A percentile compares a stretch with the other conserved stretches of the same genome.
These are phyloP conservation scores for Puma concolor DNA, from an alignment of 2,113 vertebrate species.

Conservation along the genomic window DNA sequence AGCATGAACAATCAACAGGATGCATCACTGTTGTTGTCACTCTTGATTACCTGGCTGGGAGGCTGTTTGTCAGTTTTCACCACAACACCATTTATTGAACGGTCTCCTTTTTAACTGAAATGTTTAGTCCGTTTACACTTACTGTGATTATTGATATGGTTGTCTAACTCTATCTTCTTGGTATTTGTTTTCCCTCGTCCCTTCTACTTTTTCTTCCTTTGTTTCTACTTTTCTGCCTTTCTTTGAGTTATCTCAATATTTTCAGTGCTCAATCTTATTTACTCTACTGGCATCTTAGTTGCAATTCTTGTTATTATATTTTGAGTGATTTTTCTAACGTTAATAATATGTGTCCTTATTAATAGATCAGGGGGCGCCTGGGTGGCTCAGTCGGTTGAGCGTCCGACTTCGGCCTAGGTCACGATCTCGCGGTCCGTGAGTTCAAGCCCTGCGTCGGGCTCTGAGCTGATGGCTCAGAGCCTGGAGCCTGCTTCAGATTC, in stretches of 20 bases:
- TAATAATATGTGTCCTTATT: neutral
- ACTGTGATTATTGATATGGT: neutral
- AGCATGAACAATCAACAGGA: neutral
- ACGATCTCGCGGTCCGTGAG: too few species aligned
- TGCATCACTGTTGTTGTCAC: neutral
- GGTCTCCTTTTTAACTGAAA: neutral
- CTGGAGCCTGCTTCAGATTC: too few species aligned
- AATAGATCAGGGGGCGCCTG: too few species aligned
- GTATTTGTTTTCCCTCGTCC: neutral
- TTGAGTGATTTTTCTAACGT: neutral
- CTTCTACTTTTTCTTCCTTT: neutral
- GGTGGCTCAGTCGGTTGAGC: too few species aligned
- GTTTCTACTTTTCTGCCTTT: neutral
- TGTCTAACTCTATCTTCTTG: neutral
- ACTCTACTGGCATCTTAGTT: neutral
- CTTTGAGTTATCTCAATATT: neutral
- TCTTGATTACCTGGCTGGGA: neutral
- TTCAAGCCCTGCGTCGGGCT: too few species aligned
- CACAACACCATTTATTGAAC: neutral
- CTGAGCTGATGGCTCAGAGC: too few species aligned
- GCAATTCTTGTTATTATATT: neutral
- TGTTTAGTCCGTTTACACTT: neutral
- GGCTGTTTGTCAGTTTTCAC: neutral
- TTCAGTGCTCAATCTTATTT: neutral
- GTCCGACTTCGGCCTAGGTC: too few species aligned